These are phyloP conservation scores for Agrilus cyanescens DNA, from an alignment of 2,888 invertebrate genomes.

Conservation along the genomic window DNA sequence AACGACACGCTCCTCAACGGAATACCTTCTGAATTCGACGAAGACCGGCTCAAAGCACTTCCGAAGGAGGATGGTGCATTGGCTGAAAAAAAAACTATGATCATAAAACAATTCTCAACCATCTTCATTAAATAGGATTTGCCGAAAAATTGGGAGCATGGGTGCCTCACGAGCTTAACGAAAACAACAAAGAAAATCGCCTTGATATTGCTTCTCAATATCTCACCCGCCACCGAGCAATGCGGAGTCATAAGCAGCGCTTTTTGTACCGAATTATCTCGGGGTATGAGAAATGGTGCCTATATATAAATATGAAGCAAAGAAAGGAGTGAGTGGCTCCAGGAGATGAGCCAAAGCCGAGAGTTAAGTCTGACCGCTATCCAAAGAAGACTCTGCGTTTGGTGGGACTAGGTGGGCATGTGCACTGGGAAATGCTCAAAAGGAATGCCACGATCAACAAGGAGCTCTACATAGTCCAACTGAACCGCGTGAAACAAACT, in stretches of 20 bases:
- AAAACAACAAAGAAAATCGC: slow-evolving; percentile 11
- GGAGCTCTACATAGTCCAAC: too few relatives aligned
- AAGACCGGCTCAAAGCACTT: slow-evolving; percentile 8
- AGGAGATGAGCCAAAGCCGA: too few relatives aligned
- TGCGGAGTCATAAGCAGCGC: slow-evolving; percentile 11
- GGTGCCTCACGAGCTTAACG: too few relatives aligned
- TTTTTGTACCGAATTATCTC: slow-evolving; percentile 15
- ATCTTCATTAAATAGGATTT: slow-evolving; percentile 16
- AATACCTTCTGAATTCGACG: slow-evolving; percentile 8
- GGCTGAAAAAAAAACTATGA: slow-evolving; percentile 5
- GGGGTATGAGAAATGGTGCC: slow-evolving; percentile 14
- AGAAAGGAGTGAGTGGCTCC: too few relatives aligned
- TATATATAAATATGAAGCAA: slow-evolving; percentile 12
- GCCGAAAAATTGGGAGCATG: slow-evolving; percentile 13
- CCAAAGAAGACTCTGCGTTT: too few relatives aligned
- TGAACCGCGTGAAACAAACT: too few relatives aligned
- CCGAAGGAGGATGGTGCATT: slow-evolving; percentile 9
- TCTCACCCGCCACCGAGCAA: slow-evolving; percentile 12
- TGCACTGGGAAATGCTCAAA: too few relatives aligned
- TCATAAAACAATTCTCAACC: slow-evolving; percentile 14
- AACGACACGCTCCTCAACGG: slow-evolving; percentile 6
- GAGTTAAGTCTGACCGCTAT: too few relatives aligned
- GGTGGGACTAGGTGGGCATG: too few relatives aligned
- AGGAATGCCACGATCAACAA: too few relatives aligned
- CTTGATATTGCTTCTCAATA: slow-evolving; percentile 16